Evolutionary conservation across 2,797 vertebrate genomes (phyloP).

Genomic region (Parauchenoglanis punctatus): DNA sequence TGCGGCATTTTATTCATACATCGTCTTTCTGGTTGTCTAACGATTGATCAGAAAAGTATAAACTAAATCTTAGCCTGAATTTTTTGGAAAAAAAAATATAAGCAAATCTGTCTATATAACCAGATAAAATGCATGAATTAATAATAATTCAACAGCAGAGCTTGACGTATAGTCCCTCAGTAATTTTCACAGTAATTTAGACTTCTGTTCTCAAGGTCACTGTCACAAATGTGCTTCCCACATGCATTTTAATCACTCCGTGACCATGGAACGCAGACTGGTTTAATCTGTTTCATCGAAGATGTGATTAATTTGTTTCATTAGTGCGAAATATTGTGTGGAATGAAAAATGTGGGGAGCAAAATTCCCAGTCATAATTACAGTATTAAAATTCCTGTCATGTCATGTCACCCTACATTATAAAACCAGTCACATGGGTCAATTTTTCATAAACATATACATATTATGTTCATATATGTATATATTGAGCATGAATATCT

Average conservation of each 20-base stretch:
- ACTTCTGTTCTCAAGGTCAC: conserved; percentile 37
- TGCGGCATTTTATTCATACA: neutral
- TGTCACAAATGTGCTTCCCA: conserved; percentile 7
- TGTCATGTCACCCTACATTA: neutral
- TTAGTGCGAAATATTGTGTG: conserved; percentile 44
- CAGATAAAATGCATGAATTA: neutral
- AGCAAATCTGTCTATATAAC: neutral
- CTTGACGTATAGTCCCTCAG: neutral
- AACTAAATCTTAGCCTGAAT: neutral
- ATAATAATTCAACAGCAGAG: conserved; percentile 9
- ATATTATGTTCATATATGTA: no score
- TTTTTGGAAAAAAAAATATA: neutral
- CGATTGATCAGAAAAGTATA: conserved; percentile 9
- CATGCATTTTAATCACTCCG: conserved; percentile 40
- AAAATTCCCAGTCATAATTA: neutral
- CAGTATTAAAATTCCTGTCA: conserved; percentile 27
- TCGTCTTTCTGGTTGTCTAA: neutral
- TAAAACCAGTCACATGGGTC: no score
- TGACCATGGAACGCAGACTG: conserved; percentile 17
- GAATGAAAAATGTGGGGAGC: conserved; percentile 38
- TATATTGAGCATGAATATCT: no score
- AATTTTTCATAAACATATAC: no score
- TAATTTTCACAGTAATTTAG: neutral
- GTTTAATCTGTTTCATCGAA: conserved; percentile 48
- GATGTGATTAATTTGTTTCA: conserved; percentile 54